Evolutionary conservation across 2,888 invertebrate species (phyloP).

Genomic region (Troilus luridus): DNA sequence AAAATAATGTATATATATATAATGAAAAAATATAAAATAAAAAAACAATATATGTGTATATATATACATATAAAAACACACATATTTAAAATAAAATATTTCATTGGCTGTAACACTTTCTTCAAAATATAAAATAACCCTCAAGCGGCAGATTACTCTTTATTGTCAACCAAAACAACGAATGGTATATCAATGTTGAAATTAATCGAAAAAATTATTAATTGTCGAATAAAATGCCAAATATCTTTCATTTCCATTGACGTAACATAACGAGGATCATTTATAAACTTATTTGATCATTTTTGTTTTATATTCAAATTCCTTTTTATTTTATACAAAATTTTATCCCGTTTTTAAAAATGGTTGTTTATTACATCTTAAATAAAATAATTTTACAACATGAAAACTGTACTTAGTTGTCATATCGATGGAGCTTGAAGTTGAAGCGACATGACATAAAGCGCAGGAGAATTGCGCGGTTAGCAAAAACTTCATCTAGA

Average conservation of each 20-base stretch:
- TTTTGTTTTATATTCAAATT: no score
- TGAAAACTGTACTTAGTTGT: not conserved
- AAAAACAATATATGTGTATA: not conserved
- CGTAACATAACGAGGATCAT: no score
- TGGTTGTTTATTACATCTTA: not conserved
- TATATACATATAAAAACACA: no score
- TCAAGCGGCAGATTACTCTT: not conserved
- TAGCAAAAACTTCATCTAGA: not conserved
- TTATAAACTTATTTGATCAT: no score
- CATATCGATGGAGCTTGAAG: not conserved
- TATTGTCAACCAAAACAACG: not conserved
- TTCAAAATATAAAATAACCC: not conserved
- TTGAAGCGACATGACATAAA: slow-evolving; percentile 5
- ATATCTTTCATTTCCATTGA: no score
- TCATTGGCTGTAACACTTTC: not conserved
- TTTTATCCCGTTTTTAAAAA: not conserved
- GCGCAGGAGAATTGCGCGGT: slow-evolving; percentile 15
- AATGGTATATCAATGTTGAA: not conserved
- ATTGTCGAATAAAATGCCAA: no score
- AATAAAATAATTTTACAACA: not conserved
- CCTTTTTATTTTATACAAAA: no score
- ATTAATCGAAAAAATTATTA: not conserved
- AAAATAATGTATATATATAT: not conserved
- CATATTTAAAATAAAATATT: not conserved
- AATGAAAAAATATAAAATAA: not conserved